These are phyloP conservation scores for Scaptomyza parva DNA, from an alignment of 2,888 invertebrate genomes.

Conservation along the genomic window DNA sequence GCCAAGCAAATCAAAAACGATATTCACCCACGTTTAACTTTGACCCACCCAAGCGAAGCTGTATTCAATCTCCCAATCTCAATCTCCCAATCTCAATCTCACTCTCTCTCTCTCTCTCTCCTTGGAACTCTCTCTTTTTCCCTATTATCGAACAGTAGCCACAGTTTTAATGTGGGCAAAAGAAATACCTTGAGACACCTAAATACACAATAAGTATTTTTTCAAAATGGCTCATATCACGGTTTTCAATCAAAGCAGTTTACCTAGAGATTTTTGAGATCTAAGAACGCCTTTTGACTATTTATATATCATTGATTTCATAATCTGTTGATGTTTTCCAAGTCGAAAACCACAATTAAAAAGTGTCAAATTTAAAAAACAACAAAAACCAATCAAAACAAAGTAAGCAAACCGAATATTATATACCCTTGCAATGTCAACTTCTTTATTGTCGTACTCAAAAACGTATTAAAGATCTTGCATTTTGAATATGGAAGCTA, in stretches of 20 bases:
- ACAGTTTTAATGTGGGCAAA: conserved; percentile 1
- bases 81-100: background rate
- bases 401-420: no score
- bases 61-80: conserved; percentile 9
- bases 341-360: conserved; percentile 29
- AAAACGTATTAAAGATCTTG: no score
- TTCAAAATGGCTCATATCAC: conserved; percentile 22
- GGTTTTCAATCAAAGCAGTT: conserved; percentile 11
- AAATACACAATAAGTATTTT: background rate
- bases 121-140: background rate
- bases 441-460: no score
- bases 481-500: no score
- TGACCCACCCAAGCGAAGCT: conserved; percentile 54
- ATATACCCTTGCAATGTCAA: no score
- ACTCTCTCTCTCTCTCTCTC: background rate
- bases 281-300: background rate
- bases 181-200: background rate
- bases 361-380: conserved; percentile 45
- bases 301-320: conserved; percentile 1
- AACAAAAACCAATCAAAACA: no score
- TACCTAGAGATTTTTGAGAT: background rate
- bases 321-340: conserved; percentile 7
- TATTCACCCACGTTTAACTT: conserved; percentile 53
- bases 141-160: background rate
- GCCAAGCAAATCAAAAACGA: conserved; percentile 43